Evolutionary conservation across 2,888 invertebrate genomes (phyloP).

Genomic region (Rhimphoctona megacephalus): DNA sequence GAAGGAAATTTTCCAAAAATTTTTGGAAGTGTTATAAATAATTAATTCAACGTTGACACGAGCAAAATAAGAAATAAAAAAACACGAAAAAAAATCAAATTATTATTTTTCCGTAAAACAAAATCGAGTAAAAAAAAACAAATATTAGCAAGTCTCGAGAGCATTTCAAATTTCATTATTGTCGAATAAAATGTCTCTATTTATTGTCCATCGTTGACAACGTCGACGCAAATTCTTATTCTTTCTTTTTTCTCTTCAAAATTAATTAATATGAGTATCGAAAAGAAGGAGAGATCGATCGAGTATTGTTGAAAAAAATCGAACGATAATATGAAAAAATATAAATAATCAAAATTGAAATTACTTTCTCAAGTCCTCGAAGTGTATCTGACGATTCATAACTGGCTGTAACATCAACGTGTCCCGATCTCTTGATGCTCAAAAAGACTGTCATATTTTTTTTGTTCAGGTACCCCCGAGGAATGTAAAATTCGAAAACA

Average conservation of each 20-base stretch:
- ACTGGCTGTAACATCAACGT: constrained; percentile 19
- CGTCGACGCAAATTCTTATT: constrained; percentile 48
- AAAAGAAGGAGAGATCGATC: background rate
- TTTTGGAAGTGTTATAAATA: background rate
- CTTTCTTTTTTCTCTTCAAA: background rate
- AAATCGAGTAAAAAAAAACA: background rate
- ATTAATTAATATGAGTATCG: background rate
- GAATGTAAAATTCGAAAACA: constrained; percentile 63
- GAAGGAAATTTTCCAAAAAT: background rate
- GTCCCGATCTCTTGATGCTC: constrained; percentile 26
- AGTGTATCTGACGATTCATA: constrained; percentile 50
- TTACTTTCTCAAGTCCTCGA: constrained; percentile 25
- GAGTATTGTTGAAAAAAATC: background rate
- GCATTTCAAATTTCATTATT: constrained; percentile 68
- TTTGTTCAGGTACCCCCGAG: constrained; percentile 63
- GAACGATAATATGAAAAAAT: background rate
- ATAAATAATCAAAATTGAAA: background rate
- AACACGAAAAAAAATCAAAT: background rate
- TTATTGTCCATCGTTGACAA: constrained; percentile 72
- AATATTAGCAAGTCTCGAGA: constrained; percentile 45
- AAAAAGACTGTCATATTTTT: constrained; percentile 27
- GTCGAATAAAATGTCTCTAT: constrained; percentile 70
- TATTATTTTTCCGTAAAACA: background rate
- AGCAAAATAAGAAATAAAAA: background rate
- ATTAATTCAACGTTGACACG: background rate